A percentile compares a stretch with the other conserved stretches of the same genome.
These are phyloP conservation scores for Indri indri DNA, from an alignment of 2,113 vertebrate species.

Conservation along the genomic window DNA sequence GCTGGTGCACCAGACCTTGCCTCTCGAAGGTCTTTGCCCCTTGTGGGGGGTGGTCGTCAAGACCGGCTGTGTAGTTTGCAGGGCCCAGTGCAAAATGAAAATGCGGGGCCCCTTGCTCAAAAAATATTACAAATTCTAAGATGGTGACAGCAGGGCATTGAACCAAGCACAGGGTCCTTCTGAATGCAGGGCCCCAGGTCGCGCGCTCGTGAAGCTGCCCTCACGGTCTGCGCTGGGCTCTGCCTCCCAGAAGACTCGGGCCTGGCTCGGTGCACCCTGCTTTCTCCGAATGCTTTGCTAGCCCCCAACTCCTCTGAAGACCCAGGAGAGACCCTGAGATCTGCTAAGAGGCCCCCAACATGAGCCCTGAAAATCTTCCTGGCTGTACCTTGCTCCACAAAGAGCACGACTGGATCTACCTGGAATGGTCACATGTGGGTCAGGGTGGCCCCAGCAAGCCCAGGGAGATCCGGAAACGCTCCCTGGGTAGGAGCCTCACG, in stretches of 20 bases:
- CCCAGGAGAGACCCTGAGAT: neutral
- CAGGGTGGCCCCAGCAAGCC: neutral
- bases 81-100: neutral
- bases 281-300: neutral
- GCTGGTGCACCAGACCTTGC: too few relatives aligned
- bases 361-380: neutral
- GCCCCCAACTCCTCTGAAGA: neutral
- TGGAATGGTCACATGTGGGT: neutral
- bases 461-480: neutral
- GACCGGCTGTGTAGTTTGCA: neutral
- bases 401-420: accelerated
- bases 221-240: neutral
- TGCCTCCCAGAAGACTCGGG: too few relatives aligned
- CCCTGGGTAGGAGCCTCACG: neutral
- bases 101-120: neutral
- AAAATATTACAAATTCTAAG: neutral
- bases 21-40: neutral
- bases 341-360: neutral
- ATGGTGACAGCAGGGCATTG: neutral
- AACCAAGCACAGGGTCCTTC: neutral
- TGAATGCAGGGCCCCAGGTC: neutral
- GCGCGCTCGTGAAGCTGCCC: accelerated
- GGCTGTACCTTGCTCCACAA: neutral
- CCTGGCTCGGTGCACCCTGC: neutral
- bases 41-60: neutral